Evolutionary conservation across 2,113 vertebrate species (phyloP), one percentile per base, ranked within the genome.

Genomic region (Cebidichthys violaceus): DNA sequence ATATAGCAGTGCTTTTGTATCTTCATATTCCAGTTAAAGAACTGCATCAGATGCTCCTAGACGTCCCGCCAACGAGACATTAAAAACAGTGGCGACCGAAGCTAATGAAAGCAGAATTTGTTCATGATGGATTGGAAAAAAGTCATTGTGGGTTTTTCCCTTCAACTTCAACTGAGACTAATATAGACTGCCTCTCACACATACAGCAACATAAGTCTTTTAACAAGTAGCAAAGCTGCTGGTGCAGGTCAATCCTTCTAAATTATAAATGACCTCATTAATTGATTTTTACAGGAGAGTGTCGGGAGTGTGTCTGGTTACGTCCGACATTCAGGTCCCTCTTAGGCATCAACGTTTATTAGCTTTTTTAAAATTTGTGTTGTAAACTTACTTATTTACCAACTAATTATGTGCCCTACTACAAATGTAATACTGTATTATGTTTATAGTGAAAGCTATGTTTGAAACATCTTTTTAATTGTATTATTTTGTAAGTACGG

Each of bases 221-320:
- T 77, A 81, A 75, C 89, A 82, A 92, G 79, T 13, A 80, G 69
- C 65, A 39, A 57, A 81, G 86, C 83, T 86, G 82, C 85, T 75
- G 39, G 15, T 83, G 72, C 82, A 78, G 81, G 91, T 93, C 92
- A 62, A 90, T 90, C 77, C 69, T 75, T 59, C 70, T 93, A 92
- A 92, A 94, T 93, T 93, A 94, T 94, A 79, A 79, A 94, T 94
- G 88, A 89, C 64, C 81, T 90, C 68, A 77, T 93, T 94, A 94
- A 95, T 89, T 78, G 92, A 95, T 93, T 91, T 91, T 84, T 64
- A 37, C 82, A 82, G 57, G 52, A 79, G 70, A 77, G 82, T 81
- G 69, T 88, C 43, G 76, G 89, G 83, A 90, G 89, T 89, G 87
- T 85, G 84, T 93, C 86, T 85, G 76, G 82, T 93, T 93, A 84